Conservation (phyloP, 2,113 vertebrate species). For the Eonycteris spelaea region DNA sequence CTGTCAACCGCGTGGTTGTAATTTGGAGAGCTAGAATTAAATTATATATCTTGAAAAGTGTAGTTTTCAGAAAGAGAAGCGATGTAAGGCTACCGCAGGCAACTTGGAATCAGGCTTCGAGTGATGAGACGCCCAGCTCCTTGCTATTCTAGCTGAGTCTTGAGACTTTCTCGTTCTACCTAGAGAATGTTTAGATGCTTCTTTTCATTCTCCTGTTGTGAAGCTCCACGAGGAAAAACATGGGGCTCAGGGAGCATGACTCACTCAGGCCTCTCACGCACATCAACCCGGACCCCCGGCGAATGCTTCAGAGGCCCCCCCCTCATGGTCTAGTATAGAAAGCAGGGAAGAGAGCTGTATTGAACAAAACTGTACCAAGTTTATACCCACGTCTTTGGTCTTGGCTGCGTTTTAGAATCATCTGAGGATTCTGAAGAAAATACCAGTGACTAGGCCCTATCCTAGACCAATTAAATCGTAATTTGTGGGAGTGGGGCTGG, state of each 20-base stretch:
- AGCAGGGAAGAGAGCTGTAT: not conserved
- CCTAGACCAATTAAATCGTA: not conserved
- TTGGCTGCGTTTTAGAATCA: not conserved
- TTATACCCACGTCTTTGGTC: not conserved
- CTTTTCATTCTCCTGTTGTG: not conserved
- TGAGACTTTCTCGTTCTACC: not conserved
- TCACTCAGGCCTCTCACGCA: not conserved
- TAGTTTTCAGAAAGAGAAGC: conserved; percentile 68
- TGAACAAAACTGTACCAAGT: not conserved
- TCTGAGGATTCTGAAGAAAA: conserved; percentile 25
- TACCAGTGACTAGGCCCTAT: not conserved
- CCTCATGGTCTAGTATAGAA: not conserved
- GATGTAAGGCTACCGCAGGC: conserved; percentile 31
- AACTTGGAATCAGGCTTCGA: not conserved
- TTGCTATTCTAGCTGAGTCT: not conserved
- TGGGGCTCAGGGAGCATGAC: not conserved
- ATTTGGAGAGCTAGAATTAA: conserved; percentile 79
- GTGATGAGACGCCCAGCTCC: not conserved
- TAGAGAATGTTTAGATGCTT: not conserved
- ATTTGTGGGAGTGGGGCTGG: not conserved
- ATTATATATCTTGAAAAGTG: conserved; percentile 75
- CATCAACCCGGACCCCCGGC: not conserved
- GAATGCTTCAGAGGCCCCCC: not conserved
- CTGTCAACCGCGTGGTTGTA: conserved; percentile 72
- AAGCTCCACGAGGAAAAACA: not conserved